These are phyloP conservation scores for Tillus elongatus DNA, from an alignment of 2,888 invertebrate genomes.

Conservation along the genomic window DNA sequence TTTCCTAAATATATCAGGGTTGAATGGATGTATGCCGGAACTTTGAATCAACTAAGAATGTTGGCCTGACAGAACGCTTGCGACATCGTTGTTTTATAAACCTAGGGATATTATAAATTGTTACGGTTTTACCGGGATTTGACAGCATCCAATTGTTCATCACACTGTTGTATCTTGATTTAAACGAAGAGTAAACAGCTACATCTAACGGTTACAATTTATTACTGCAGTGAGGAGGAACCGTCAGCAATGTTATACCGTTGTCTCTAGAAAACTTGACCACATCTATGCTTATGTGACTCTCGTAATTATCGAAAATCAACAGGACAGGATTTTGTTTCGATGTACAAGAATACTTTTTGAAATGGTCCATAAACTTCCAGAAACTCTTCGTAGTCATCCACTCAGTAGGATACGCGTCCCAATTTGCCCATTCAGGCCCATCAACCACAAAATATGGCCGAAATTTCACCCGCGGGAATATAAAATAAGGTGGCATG, in stretches of 20 bases:
- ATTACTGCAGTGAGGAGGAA: conserved; percentile 23
- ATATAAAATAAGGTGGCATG: conserved; percentile 8
- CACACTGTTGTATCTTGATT: too few species aligned
- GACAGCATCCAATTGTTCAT: too few species aligned
- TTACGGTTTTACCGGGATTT: too few species aligned
- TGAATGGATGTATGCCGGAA: too few species aligned
- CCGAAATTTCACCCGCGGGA: conserved; percentile 7
- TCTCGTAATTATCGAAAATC: conserved; percentile 22
- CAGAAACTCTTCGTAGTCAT: conserved; percentile 14
- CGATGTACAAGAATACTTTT: conserved; percentile 10
- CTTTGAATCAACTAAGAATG: too few species aligned
- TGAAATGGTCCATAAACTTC: conserved; percentile 19
- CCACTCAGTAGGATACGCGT: conserved; percentile 9
- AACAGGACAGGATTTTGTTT: conserved; percentile 16
- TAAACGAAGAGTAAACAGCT: too few species aligned
- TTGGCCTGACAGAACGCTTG: too few species aligned
- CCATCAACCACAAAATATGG: background rate
- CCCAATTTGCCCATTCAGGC: conserved; percentile 8
- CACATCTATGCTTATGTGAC: conserved; percentile 17
- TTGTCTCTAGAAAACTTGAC: conserved; percentile 18
- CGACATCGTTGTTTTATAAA: too few species aligned
- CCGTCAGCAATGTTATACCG: conserved; percentile 18
- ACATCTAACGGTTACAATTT: conserved; percentile 21
- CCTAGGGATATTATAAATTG: too few species aligned
- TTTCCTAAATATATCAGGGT: too few species aligned